Percentiles rank a stretch among this genome's conserved stretches.
phyloP scores from a whole-genome alignment of 2,113 vertebrate genomes.

The Alligator mississippiensis region DNA sequence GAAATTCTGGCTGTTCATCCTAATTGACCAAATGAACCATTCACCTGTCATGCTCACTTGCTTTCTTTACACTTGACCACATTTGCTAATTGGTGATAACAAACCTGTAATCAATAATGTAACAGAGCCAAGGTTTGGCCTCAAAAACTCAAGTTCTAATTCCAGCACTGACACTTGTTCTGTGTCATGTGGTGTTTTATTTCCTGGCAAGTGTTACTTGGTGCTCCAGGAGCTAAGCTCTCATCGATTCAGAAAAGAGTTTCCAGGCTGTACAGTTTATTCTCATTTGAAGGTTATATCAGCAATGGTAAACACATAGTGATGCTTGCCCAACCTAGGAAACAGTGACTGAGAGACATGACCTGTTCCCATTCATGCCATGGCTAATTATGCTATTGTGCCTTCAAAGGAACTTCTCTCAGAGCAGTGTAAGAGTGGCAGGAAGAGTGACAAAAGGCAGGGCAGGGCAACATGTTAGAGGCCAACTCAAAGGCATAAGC shows the following conservation, averaged over 20 bases:
- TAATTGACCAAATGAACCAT: neutral
- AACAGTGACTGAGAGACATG: neutral
- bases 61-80: neutral
- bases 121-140: neutral
- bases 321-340: slow-evolving; percentile 8
- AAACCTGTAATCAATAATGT: neutral
- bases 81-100: neutral
- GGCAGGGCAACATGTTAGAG: no score
- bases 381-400: neutral
- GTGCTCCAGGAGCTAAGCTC: slow-evolving; percentile 12
- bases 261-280: no score
- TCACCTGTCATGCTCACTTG: neutral
- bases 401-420: slow-evolving; percentile 2
- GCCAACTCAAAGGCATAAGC: no score
- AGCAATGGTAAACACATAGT: neutral
- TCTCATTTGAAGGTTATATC: neutral
- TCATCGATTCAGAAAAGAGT: neutral
- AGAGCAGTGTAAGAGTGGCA: neutral
- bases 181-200: neutral
- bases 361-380: slow-evolving; percentile 10
- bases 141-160: neutral
- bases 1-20: neutral
- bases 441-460: no score
- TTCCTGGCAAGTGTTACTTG: neutral
- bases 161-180: neutral